These are phyloP conservation scores for Muraenolepis orangiensis DNA, from an alignment of 2,797 vertebrate genomes.

Conservation along the genomic window DNA sequence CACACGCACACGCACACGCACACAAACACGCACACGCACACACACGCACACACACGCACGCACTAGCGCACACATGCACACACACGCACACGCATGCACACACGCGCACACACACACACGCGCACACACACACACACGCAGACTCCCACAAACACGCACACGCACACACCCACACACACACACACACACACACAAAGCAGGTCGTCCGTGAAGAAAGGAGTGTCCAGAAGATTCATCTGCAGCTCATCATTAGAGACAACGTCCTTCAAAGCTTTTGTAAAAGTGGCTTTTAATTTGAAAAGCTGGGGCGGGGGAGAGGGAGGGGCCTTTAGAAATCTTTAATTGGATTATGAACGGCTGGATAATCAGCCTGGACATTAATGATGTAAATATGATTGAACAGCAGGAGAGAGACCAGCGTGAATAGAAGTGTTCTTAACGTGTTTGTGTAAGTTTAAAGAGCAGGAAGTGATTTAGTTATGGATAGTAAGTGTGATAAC, in stretches of 20 bases:
- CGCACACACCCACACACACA: constrained; percentile 15
- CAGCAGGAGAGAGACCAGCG: not conserved
- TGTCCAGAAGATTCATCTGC: constrained; percentile 26
- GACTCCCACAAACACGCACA: constrained; percentile 36
- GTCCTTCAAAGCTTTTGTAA: constrained; percentile 28
- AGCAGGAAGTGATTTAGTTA: not conserved
- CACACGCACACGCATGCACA: constrained; percentile 25
- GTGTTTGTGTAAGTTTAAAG: not conserved
- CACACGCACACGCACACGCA: constrained; percentile 16
- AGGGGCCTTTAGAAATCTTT: not conserved
- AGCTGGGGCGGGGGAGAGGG: not conserved
- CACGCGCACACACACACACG: constrained; percentile 18
- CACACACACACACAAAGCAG: constrained; percentile 28
- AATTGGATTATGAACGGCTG: not conserved
- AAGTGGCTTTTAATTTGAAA: not conserved
- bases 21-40: constrained; percentile 21
- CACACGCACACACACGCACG: constrained; percentile 14
- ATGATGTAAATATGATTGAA: not conserved
- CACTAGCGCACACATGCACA: not conserved
- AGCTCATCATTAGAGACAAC: constrained; percentile 17
- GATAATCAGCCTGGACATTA: not conserved
- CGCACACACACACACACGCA: no score
- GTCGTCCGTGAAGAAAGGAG: constrained; percentile 41
- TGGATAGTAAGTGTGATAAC: not conserved
- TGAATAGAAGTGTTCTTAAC: not conserved